Evolutionary conservation across 2,113 vertebrate genomes (phyloP).

Genomic region (Eleginops maclovinus): DNA sequence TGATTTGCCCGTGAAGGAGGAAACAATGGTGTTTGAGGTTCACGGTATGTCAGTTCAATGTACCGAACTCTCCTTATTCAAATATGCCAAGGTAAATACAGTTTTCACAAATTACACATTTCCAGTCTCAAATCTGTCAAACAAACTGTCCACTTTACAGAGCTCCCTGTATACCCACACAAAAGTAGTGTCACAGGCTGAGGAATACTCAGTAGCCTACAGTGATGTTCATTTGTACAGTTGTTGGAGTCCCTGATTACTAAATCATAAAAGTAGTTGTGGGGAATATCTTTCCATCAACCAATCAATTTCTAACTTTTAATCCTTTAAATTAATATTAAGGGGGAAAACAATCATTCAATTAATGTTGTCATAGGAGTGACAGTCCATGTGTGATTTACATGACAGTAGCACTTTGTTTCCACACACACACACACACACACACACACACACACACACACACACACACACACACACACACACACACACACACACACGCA

Average conservation of each 20-base stretch:
- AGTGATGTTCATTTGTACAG: not conserved
- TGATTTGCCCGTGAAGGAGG: too few species aligned
- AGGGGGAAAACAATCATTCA: not conserved
- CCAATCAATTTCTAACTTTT: not conserved
- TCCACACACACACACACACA: not conserved
- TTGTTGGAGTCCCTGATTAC: not conserved
- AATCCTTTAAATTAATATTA: not conserved
- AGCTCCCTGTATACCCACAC: not conserved
- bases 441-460: constrained; percentile 13
- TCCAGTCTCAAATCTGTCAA: not conserved
- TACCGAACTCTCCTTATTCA: too few species aligned
- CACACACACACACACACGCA: constrained; percentile 11
- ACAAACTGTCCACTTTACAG: not conserved
- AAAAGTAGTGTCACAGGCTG: not conserved
- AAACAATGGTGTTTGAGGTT: too few species aligned
- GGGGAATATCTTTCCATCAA: not conserved
- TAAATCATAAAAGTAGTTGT: not conserved
- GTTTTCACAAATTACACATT: too few species aligned
- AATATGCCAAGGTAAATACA: too few species aligned
- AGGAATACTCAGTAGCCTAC: not conserved
- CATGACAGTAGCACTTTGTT: too few species aligned
- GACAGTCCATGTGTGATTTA: too few species aligned
- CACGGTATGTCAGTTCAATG: too few species aligned
- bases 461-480: constrained; percentile 15
- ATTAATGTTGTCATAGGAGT: not conserved